A percentile compares a stretch with the other conserved stretches of the same genome.
These are phyloP conservation scores for Castor canadensis DNA, from an alignment of 2,113 vertebrate species.

Conservation along the genomic window DNA sequence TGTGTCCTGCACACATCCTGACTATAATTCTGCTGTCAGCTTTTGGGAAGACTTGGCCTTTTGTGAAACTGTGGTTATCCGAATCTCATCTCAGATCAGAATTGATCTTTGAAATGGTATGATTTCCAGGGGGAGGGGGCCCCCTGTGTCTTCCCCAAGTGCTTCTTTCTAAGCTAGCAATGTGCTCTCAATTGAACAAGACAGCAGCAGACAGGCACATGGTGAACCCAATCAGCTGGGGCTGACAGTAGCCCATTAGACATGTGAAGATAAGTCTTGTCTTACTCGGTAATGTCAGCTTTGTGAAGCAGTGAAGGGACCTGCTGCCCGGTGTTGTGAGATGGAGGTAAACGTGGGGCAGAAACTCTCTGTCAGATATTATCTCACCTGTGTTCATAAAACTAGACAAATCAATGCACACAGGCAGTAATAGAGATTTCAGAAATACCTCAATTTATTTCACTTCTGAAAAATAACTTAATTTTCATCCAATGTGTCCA, in stretches of 20 bases:
- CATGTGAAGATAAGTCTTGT: constrained; percentile 33
- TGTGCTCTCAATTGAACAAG: not conserved
- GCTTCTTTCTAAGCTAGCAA: not conserved
- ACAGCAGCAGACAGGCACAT: not conserved
- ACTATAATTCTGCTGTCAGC: not conserved
- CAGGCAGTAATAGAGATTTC: not conserved
- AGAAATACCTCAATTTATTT: not conserved
- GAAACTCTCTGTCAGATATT: not conserved
- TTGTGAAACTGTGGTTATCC: fast-evolving
- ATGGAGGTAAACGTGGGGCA: not conserved
- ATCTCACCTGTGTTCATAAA: not conserved
- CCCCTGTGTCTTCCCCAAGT: not conserved
- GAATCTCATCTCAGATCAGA: not conserved
- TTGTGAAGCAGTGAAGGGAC: not conserved
- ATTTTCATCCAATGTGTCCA: not conserved
- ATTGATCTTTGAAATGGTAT: not conserved
- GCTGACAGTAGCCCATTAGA: constrained; percentile 34
- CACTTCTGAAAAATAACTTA: not conserved
- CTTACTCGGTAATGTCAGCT: constrained; percentile 33
- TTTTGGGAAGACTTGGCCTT: not conserved
- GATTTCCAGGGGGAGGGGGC: fast-evolving
- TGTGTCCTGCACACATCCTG: not conserved
- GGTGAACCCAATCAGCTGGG: not conserved
- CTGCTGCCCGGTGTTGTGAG: not conserved
- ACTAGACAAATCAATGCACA: not conserved